Conservation (phyloP, 2,113 vertebrate species). For the Balaeniceps rex region DNA sequence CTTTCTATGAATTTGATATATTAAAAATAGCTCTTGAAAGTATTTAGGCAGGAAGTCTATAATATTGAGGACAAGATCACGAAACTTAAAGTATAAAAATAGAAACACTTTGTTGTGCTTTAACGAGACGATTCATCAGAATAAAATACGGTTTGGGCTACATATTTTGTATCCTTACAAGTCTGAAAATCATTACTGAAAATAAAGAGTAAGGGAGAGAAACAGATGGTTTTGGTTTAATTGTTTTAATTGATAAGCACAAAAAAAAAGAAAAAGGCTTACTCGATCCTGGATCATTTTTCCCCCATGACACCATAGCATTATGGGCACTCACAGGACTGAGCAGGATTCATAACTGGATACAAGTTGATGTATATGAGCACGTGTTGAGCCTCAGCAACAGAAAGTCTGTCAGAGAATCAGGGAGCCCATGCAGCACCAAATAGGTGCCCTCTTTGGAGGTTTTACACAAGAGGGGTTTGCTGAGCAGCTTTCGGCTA, state of each 20-base stretch:
- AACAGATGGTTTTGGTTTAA: constrained; percentile 51
- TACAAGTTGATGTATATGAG: neutral
- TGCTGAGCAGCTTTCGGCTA: neutral
- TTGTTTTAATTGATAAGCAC: constrained; percentile 28
- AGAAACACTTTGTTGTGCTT: constrained; percentile 47
- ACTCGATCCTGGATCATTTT: neutral
- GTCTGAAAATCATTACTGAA: constrained; percentile 42
- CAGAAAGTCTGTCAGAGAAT: neutral
- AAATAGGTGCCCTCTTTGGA: neutral
- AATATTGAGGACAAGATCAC: constrained; percentile 39
- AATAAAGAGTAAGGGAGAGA: neutral
- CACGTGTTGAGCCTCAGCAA: neutral
- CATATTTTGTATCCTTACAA: neutral
- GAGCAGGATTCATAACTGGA: neutral
- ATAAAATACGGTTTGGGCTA: constrained; percentile 14
- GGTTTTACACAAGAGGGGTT: neutral
- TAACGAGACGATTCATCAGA: constrained; percentile 19
- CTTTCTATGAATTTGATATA: neutral
- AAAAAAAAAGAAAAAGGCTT: neutral
- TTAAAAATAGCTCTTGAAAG: constrained; percentile 19
- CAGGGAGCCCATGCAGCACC: neutral
- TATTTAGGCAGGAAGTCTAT: neutral
- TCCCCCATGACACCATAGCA: neutral
- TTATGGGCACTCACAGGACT: neutral
- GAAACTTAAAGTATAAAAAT: constrained; percentile 3